Evolutionary conservation across 2,113 vertebrate species (phyloP), one percentile per base, ranked within the genome.

Genomic region (Promerops cafer): DNA sequence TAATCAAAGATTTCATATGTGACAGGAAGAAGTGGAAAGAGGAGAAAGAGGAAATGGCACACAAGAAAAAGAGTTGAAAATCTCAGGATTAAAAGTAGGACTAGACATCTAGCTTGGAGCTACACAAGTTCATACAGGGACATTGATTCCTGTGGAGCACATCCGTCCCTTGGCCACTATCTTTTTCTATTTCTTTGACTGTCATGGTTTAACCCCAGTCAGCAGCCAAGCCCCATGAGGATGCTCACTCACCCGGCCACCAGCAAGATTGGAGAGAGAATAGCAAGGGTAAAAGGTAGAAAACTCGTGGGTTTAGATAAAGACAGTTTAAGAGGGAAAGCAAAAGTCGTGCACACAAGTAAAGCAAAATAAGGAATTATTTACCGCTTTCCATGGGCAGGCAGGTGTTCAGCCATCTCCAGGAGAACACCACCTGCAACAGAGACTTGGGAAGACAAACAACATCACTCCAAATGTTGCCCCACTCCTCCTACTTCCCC

Each of bases 301-400:
- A 66, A 44, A 52, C 8, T 59, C 3, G 0, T 24, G 6, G 11
- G 16, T 21, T 74, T 27, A 44, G 5, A 24, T 33, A 57, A 23
- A 37, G 26, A 16, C 31, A 50, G 15, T 28, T 44, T 44, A 74
- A 33, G 19, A 33, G 18, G 6, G 18, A 81, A 72, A 65, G 18
- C 1, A 57, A 37, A 57, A 57, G 4, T 49, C 0, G 0, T 11
- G 10, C 8, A 23, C 19, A 22, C 6, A 35, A 37, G 4, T 6
- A 57, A 64, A 81, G 15, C 3, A 37, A 42, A 57, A 59, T 9
- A 59, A 33, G 8, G 27, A 71, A 19, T 37, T 50, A 24, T 11
- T 52, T 0, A 0, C 28, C n/a, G 11, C 9, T 50, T 74, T 33
- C 39, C 16, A 14, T 4, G 23, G 13, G 5, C 22, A 33, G 44